Base-by-base conservation (phyloP, 1,140 invertebrate species). In the Aphaenogaster rudis region DNA sequence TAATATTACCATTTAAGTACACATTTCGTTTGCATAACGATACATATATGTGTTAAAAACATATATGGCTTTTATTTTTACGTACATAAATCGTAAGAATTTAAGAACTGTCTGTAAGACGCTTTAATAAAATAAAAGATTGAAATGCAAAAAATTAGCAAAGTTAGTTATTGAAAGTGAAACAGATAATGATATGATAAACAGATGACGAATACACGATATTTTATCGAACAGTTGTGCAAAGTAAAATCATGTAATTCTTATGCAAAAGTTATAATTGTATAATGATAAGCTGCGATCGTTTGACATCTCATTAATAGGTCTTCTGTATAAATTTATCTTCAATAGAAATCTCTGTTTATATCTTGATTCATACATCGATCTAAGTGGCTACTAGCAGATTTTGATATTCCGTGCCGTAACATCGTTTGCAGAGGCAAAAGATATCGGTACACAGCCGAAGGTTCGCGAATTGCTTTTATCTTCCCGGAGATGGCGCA, bases 401-500 rank as follows among this genome's bases (percentile, higher is more conserved):
- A 28, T 54, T 42, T 8, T n/a, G 48, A 81, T 54, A 50, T 71
- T 17, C n/a, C 28, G 8, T 76, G 48, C 11, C 5, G 17, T 17
- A 50, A 1, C 13, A 61, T 72, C 85, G 76, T 86, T 87, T 84
- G 80, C 61, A 76, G 74, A 87, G 28, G 64, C 54, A 39, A 63
- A 61, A 59, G 57, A 64, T 90, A 86, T 79, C 86, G 87, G 79
- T 85, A 90, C 76, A 90, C 79, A 57, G 28, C 9, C 61, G 50
- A 63, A 71, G 61, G 17, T 91, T 92, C 28, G 88, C 48, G 50
- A 87, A 91, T 91, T 91, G 86, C 87, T 86, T 82, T 87, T 86
- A 89, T 92, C 87, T 57, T 50, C 90, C 52, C 89, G 87, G 91
- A 95, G 94, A 95, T 95, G 95, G 94, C 94, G 94, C 94, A 81